Conservation (phyloP, 2,113 vertebrate species). For the Apodemus sylvaticus region DNA sequence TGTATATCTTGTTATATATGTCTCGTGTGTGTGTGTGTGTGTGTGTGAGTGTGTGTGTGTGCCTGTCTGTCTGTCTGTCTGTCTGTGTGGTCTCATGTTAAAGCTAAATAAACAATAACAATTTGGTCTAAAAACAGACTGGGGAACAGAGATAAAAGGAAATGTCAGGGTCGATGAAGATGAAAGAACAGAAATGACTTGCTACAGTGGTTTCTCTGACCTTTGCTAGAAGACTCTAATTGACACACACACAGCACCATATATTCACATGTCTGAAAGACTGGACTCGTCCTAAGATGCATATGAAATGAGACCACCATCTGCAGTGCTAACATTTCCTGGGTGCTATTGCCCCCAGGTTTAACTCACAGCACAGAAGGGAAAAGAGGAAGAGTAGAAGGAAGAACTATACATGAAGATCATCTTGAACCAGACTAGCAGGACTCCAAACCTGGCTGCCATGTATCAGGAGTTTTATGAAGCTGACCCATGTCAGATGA, state of each 20-base stretch:
- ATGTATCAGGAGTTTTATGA: background rate
- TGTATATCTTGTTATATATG: too few species aligned
- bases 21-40: too few species aligned
- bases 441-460: background rate
- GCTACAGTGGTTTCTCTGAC: background rate
- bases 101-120: background rate
- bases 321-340: background rate
- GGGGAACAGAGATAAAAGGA: background rate
- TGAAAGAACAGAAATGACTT: background rate
- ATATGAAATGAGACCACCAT: background rate
- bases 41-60: too few species aligned
- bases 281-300: background rate
- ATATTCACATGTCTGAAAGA: background rate
- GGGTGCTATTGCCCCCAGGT: background rate
- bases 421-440: conserved; percentile 17
- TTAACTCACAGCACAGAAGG: background rate
- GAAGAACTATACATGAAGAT: background rate
- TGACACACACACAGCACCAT: background rate
- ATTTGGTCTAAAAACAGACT: background rate
- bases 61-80: too few species aligned
- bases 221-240: background rate
- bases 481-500: background rate
- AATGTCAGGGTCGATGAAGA: background rate
- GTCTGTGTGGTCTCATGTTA: background rate
- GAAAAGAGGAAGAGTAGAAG: background rate